phyloP scores from a whole-genome alignment of 2,888 invertebrate genomes.

The Zhuqinia jingwanae region DNA sequence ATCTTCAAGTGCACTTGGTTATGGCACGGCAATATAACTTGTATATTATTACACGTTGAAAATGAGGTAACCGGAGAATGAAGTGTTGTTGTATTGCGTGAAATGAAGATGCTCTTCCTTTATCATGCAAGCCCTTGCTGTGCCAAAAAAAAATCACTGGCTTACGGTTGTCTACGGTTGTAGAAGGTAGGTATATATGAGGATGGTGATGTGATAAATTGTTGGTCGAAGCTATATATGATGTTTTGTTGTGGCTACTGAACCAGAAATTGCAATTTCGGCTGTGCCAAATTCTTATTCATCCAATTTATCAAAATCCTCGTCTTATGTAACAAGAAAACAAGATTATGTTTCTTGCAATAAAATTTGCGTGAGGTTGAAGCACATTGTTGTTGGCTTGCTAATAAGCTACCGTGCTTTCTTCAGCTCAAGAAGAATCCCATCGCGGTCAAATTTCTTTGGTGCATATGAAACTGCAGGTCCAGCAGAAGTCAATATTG shows the following conservation, averaged over 20 bases:
- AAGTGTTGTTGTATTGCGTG: slow-evolving; percentile 12
- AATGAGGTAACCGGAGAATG: slow-evolving; percentile 65
- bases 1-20: slow-evolving; percentile 2
- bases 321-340: slow-evolving; percentile 57
- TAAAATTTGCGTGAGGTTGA: background rate
- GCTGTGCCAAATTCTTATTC: slow-evolving; percentile 56
- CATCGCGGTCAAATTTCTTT: slow-evolving; percentile 50
- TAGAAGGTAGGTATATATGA: slow-evolving; percentile 6
- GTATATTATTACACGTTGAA: slow-evolving; percentile 13
- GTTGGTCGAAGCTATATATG: background rate
- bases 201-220: slow-evolving; percentile 55
- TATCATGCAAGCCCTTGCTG: slow-evolving; percentile 15
- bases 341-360: background rate
- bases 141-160: slow-evolving; percentile 54
- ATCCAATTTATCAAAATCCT: slow-evolving; percentile 61
- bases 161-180: background rate
- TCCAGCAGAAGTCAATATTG: slow-evolving; percentile 18
- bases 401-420: slow-evolving; percentile 13
- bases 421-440: slow-evolving; percentile 56
- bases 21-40: slow-evolving; percentile 9
- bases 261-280: slow-evolving; percentile 59
- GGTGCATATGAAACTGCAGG: slow-evolving; percentile 35
- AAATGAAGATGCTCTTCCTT: slow-evolving; percentile 35
- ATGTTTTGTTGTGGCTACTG: slow-evolving; percentile 56
- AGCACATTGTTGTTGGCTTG: slow-evolving; percentile 19